Percentiles rank a stretch among this genome's conserved stretches.
These are phyloP conservation scores for Nomada hirtipes DNA, from an alignment of 2,888 invertebrate genomes.

Conservation along the genomic window DNA sequence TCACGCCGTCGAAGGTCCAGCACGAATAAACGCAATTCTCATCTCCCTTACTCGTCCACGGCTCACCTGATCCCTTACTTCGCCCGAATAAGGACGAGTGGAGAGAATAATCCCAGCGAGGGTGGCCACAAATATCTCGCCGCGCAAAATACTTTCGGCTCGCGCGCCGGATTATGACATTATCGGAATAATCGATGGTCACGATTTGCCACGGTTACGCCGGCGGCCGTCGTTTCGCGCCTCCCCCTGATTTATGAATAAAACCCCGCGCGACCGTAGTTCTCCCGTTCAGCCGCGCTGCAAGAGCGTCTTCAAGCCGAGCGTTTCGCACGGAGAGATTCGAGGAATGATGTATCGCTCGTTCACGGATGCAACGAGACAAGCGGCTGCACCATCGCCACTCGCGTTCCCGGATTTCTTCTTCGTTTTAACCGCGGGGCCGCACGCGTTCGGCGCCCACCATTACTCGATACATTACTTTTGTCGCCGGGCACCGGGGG, in stretches of 20 bases:
- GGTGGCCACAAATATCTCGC: slow-evolving; percentile 33
- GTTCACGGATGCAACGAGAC: slow-evolving; percentile 52
- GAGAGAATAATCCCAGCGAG: neutral
- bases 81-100: no score
- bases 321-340: slow-evolving; percentile 50
- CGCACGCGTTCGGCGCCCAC: slow-evolving; percentile 52
- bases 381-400: slow-evolving; percentile 12
- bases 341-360: slow-evolving; percentile 61
- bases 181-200: slow-evolving; percentile 69
- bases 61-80: neutral
- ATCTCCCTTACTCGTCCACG: neutral
- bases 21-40: neutral
- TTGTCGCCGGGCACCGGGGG: neutral
- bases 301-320: slow-evolving; percentile 4
- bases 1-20: neutral
- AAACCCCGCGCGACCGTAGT: slow-evolving; percentile 39
- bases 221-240: slow-evolving; percentile 54
- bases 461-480: slow-evolving; percentile 38
- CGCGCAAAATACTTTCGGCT: slow-evolving; percentile 27
- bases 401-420: slow-evolving; percentile 40
- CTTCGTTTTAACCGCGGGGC: slow-evolving; percentile 38
- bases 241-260: slow-evolving; percentile 66
- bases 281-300: slow-evolving; percentile 17
- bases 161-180: slow-evolving; percentile 65
- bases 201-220: slow-evolving; percentile 63